phyloP scores from a whole-genome alignment of 2,888 invertebrate species.

The Calameuta pallipes region DNA sequence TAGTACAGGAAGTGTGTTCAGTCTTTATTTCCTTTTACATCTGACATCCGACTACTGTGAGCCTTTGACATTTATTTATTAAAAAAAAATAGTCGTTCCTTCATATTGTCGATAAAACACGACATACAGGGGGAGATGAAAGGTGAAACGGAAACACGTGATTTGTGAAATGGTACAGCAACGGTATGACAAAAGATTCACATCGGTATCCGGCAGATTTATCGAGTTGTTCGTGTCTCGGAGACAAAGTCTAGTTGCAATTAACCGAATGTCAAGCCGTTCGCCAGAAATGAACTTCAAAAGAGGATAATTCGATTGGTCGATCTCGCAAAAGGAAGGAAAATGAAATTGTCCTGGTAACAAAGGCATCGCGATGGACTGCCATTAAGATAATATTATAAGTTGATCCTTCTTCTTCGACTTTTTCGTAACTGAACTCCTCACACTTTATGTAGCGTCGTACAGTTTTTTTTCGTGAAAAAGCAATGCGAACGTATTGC shows the following conservation, averaged over 20 bases:
- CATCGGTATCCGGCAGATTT: conserved; percentile 15
- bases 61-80: no score
- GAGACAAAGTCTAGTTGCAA: conserved; percentile 30
- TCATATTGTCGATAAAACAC: conserved; percentile 16
- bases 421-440: no score
- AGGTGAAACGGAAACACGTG: no score
- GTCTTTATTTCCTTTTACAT: no score
- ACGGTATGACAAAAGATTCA: no score
- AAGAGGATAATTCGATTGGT: conserved; percentile 44
- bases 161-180: no score
- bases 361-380: conserved; percentile 13
- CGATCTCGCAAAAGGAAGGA: conserved; percentile 27
- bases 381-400: conserved; percentile 33
- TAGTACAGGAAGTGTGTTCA: no score
- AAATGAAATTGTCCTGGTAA: conserved; percentile 37
- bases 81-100: no score
- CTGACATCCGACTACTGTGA: no score
- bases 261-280: conserved; percentile 46
- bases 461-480: no score
- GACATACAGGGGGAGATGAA: neutral
- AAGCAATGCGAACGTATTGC: no score
- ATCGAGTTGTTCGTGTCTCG: conserved; percentile 28
- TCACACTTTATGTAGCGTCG: no score
- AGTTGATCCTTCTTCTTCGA: conserved; percentile 37
- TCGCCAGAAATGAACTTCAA: conserved; percentile 43